Conservation (phyloP, 2,888 invertebrate species). For the Andricus quercusramuli region DNA sequence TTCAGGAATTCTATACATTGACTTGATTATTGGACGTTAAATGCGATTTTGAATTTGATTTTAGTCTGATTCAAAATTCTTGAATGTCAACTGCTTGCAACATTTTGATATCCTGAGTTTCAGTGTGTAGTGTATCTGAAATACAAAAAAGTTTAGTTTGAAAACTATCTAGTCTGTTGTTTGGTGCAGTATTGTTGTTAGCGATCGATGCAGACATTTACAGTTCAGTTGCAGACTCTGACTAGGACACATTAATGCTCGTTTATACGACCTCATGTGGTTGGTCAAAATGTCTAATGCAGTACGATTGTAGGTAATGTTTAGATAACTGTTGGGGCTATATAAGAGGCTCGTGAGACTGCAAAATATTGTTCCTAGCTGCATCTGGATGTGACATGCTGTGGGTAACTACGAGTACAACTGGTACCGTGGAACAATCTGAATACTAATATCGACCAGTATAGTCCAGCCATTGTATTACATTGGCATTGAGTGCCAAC, state of each 20-base stretch:
- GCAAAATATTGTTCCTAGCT: constrained; percentile 27
- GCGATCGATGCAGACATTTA: neutral
- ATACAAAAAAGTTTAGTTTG: no score
- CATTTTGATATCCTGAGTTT: no score
- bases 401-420: constrained; percentile 72
- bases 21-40: no score
- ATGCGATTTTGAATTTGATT: no score
- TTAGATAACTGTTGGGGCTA: neutral
- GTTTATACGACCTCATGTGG: neutral
- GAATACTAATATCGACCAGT: constrained; percentile 73
- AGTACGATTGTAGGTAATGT: neutral
- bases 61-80: no score
- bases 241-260: neutral
- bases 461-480: constrained; percentile 32
- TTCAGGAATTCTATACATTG: no score
- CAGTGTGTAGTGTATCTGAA: no score
- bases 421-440: constrained; percentile 72
- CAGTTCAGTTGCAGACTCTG: neutral
- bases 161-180: no score
- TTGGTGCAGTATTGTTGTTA: no score
- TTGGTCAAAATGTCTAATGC: neutral
- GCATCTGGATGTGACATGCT: constrained; percentile 56
- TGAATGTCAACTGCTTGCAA: no score
- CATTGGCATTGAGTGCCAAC: constrained; percentile 20
- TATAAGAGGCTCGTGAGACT: constrained; percentile 13